phyloP scores from a whole-genome alignment of 2,888 invertebrate genomes.

The Iselma pallidipennis region DNA sequence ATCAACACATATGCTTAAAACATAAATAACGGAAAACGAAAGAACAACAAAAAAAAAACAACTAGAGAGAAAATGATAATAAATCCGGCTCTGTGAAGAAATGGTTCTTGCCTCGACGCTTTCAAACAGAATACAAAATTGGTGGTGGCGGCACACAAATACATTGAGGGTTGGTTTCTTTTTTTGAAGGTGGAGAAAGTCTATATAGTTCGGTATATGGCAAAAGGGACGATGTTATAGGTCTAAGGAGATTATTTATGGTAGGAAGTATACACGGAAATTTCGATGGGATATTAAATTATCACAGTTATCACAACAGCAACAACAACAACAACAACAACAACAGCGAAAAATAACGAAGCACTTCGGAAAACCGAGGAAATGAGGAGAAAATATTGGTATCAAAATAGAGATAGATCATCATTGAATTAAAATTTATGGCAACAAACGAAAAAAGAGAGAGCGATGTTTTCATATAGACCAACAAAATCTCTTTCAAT shows the following conservation, averaged over 20 bases:
- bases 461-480: too few species aligned
- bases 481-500: too few species aligned
- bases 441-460: too few species aligned
- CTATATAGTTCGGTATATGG: neutral
- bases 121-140: neutral
- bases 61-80: neutral
- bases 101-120: neutral
- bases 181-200: neutral
- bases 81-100: neutral
- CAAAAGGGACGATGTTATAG: neutral
- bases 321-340: neutral
- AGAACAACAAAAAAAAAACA: neutral
- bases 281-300: neutral
- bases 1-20: neutral
- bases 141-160: neutral
- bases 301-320: neutral
- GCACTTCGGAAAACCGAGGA: neutral
- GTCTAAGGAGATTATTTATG: neutral
- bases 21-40: neutral
- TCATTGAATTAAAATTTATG: neutral
- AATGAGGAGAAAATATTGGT: neutral
- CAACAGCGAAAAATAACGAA: neutral
- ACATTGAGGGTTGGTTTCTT: too few species aligned
- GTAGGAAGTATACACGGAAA: neutral
- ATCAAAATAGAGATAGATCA: neutral